A percentile compares a stretch with the other conserved stretches of the same genome.
phyloP scores from a whole-genome alignment of 2,113 vertebrate genomes.

The Aspidoscelis tigris region DNA sequence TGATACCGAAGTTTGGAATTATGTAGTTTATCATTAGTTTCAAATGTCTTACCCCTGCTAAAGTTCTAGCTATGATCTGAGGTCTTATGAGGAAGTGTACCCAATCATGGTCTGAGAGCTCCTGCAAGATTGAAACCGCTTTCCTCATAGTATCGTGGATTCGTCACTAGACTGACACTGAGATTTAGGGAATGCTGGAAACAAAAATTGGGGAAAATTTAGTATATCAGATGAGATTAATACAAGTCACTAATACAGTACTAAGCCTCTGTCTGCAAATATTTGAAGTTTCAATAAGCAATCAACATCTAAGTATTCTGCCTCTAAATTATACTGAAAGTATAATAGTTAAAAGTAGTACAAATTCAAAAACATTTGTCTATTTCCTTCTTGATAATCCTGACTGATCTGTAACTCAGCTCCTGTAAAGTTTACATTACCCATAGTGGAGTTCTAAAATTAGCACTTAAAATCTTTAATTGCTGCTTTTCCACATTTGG shows the following conservation, averaged over 20 bases:
- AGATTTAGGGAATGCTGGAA: slow-evolving; percentile 16
- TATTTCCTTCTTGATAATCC: background rate
- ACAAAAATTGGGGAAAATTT: slow-evolving; percentile 8
- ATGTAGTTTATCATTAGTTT: background rate
- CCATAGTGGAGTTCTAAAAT: background rate
- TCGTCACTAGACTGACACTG: slow-evolving; percentile 19
- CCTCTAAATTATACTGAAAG: background rate
- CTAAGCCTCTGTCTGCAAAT: background rate
- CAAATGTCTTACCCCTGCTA: slow-evolving; percentile 63
- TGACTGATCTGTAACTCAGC: background rate
- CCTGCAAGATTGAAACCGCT: slow-evolving; percentile 38
- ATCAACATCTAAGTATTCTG: background rate
- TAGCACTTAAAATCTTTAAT: too few relatives aligned
- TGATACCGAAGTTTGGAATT: background rate
- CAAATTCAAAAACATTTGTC: background rate
- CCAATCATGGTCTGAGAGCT: slow-evolving; percentile 49
- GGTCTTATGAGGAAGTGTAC: slow-evolving; percentile 65
- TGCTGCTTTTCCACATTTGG: too few relatives aligned
- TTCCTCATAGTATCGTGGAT: slow-evolving; percentile 8
- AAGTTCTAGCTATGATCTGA: slow-evolving; percentile 48
- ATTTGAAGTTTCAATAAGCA: background rate
- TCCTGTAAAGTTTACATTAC: background rate
- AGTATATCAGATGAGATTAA: background rate
- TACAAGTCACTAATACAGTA: background rate
- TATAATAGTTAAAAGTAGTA: too few relatives aligned